Evolutionary conservation across 1,140 invertebrate species (phyloP).

Genomic region (Neelides sp.): DNA sequence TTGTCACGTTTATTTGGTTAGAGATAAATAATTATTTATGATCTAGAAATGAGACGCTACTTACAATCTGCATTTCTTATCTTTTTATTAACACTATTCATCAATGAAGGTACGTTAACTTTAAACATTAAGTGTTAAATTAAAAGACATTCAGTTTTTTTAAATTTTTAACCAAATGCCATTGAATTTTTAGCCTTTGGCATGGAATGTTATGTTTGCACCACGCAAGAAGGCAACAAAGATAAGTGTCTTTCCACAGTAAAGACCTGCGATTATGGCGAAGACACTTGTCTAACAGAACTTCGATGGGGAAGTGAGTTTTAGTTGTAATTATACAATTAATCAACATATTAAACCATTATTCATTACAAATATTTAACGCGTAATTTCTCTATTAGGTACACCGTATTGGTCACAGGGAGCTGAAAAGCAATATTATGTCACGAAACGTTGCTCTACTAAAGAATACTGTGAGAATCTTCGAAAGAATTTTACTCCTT

Average conservation of each 20-base stretch:
- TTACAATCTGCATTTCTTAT: too few relatives aligned
- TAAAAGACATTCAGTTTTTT: too few relatives aligned
- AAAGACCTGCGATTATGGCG: slow-evolving; percentile 68
- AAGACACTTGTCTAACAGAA: slow-evolving; percentile 79
- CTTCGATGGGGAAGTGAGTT: slow-evolving; percentile 73
- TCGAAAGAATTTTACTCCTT: slow-evolving; percentile 52
- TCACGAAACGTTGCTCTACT: slow-evolving; percentile 80
- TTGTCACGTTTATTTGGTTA: too few relatives aligned
- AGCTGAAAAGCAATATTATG: slow-evolving; percentile 83
- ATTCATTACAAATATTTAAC: too few relatives aligned
- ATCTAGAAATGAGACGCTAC: too few relatives aligned
- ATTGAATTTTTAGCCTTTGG: slow-evolving; percentile 48
- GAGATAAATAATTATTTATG: too few relatives aligned
- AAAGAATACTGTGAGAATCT: slow-evolving; percentile 61
- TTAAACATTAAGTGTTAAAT: too few relatives aligned
- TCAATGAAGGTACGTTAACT: too few relatives aligned
- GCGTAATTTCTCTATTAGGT: slow-evolving; percentile 42
- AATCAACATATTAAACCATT: not conserved
- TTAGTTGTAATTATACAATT: slow-evolving; percentile 6
- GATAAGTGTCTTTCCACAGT: slow-evolving; percentile 89
- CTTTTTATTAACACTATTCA: too few relatives aligned
- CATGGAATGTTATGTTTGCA: slow-evolving; percentile 90
- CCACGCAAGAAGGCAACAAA: slow-evolving; percentile 77
- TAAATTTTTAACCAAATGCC: too few relatives aligned
- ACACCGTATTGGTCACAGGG: slow-evolving; percentile 88